Evolutionary conservation across 1,140 invertebrate genomes (phyloP).

Genomic region (Drosophila rufa): DNA sequence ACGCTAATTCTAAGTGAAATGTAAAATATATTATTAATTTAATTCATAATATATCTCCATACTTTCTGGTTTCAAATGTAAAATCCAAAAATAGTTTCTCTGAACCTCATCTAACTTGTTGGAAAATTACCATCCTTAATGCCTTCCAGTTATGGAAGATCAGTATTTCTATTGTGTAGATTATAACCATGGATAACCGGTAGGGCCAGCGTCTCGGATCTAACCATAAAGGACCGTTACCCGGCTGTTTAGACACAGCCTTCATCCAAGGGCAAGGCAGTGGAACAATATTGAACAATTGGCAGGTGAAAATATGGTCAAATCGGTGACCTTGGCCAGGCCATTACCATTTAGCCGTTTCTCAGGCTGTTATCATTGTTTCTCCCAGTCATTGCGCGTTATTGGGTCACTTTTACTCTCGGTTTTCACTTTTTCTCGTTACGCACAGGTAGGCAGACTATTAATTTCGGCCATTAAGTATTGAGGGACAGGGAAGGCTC

Average conservation of each 20-base stretch:
- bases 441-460: slow-evolving; percentile 58
- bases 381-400: slow-evolving; percentile 49
- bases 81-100: neutral
- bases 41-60: too few relatives aligned
- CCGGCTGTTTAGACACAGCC: slow-evolving; percentile 16
- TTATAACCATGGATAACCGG: slow-evolving; percentile 34
- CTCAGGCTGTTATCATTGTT: slow-evolving; percentile 29
- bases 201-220: neutral
- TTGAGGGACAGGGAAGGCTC: slow-evolving; percentile 15
- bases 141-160: neutral
- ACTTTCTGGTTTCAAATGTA: neutral
- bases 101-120: neutral
- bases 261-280: slow-evolving; percentile 6
- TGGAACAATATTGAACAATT: slow-evolving; percentile 22
- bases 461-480: slow-evolving; percentile 55
- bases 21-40: too few relatives aligned
- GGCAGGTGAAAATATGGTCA: slow-evolving; percentile 41
- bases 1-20: too few relatives aligned
- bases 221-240: slow-evolving; percentile 13
- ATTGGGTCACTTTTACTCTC: slow-evolving; percentile 69
- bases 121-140: neutral
- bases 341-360: slow-evolving; percentile 15
- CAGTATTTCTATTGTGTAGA: slow-evolving; percentile 15
- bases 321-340: slow-evolving; percentile 49
- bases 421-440: slow-evolving; percentile 14